Conservation (phyloP, 2,113 vertebrate species). For the Megatriorchis doriae region DNA sequence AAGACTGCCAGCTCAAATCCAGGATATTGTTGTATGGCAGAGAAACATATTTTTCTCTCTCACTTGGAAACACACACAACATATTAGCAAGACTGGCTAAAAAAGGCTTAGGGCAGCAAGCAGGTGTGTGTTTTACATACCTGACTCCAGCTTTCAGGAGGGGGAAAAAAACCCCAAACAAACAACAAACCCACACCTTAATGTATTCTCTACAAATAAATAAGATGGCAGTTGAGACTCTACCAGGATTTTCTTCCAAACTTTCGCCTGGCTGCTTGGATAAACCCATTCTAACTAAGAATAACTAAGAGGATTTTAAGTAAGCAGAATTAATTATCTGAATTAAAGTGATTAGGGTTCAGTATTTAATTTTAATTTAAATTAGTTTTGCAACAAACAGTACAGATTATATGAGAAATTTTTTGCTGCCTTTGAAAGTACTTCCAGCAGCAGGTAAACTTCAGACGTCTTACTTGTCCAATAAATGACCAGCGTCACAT, state of each 20-base stretch:
- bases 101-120: neutral
- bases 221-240: neutral
- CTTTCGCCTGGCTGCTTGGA: neutral
- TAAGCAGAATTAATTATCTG: neutral
- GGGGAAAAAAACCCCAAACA: fast-evolving
- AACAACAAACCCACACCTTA: neutral
- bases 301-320: neutral
- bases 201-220: neutral
- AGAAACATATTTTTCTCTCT: neutral
- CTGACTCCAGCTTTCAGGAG: neutral
- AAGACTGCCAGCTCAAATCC: neutral
- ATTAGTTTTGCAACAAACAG: neutral
- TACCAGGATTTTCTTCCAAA: neutral
- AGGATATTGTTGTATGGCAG: neutral
- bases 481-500: neutral
- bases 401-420: neutral
- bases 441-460: neutral
- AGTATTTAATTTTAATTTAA: neutral
- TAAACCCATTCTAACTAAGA: neutral
- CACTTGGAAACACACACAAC: neutral
- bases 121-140: neutral
- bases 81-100: neutral
- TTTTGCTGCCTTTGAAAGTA: neutral
- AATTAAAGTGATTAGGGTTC: neutral
- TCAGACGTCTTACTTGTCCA: neutral